These are phyloP conservation scores for Volucella inflata DNA, from an alignment of 2,888 invertebrate genomes.

Conservation along the genomic window DNA sequence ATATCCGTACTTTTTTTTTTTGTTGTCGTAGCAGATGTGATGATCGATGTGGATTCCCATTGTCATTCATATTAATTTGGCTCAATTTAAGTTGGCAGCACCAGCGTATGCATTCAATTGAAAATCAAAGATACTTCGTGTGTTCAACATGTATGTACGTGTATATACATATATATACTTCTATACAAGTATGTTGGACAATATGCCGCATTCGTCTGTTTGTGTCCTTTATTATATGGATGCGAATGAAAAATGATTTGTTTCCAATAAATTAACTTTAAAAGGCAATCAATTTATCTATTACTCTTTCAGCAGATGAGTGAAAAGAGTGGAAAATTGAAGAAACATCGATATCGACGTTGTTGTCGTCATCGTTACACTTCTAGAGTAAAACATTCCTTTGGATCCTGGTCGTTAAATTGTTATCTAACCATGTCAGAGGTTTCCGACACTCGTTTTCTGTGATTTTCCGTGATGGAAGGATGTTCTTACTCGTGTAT, in stretches of 20 bases:
- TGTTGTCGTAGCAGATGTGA: conserved; percentile 12
- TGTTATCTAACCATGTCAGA: conserved; percentile 5
- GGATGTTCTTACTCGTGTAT: not conserved
- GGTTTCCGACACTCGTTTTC: not conserved
- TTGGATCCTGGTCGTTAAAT: not conserved
- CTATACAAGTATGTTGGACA: not conserved
- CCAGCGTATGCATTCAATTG: conserved; percentile 43
- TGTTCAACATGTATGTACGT: too few relatives aligned
- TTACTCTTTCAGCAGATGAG: too few relatives aligned
- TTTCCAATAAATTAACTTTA: conserved; percentile 27
- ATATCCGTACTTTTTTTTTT: too few relatives aligned
- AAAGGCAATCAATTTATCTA: conserved; percentile 35
- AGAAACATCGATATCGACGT: not conserved
- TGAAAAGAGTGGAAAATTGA: not conserved
- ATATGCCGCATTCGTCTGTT: not conserved
- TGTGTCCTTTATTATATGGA: conserved; percentile 39
- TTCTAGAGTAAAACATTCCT: not conserved
- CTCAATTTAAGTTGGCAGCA: conserved; percentile 42
- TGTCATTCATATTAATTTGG: conserved; percentile 54
- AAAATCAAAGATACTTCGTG: conserved; percentile 30
- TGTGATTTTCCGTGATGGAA: not conserved
- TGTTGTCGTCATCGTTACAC: not conserved
- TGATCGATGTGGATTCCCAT: conserved; percentile 43
- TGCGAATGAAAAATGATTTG: conserved; percentile 31
- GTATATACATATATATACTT: too few relatives aligned